Base-by-base conservation (phyloP, 1,140 invertebrate species). In the Eupeodes corollae region DNA sequence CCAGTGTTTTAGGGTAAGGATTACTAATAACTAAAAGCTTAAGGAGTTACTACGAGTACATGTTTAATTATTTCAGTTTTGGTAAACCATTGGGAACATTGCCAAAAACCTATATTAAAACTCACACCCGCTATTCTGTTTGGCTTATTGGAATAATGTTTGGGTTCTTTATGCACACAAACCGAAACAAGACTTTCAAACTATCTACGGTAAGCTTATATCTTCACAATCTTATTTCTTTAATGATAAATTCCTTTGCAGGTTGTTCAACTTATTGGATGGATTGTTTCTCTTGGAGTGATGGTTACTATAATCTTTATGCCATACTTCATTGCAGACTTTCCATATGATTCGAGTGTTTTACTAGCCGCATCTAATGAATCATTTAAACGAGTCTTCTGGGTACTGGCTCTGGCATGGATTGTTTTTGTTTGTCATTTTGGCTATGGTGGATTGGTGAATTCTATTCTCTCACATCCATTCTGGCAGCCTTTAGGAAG, bases 351-450 rank as follows among this genome's bases (percentile, higher is more conserved):
- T 42, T 44, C 9, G 42, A 59, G 32, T 57, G 56, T 16, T 14
- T 6, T 8, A 48, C 61, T 14, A 47, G 58, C 38, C 1, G 71
- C 79, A 2, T 63, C 79, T 11, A 84, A 84, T 51, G 75, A 73
- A 2, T 68, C 75, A 6, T 66, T 81, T 12, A 69, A 75, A 43
- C 68, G 80, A 34, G 63, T 74, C 6, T 56, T 68, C 0, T 85
- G 82, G 75, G 69, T 72, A 0, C 5, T 78, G 0, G 70, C 67
- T 1, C 35, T 86, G 6, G 68, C 71, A 0, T 84, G 80, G 79
- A 69, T 86, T 6, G 73, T 83, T 13, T 76, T 80, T 46, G 76
- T 78, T 2, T 81, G 81, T 52, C 59, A 68, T 6, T 68, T 73
- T 43, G 79, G 77, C 42, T 76, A 78, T 58, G 80, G 76, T 59